These are phyloP conservation scores for Ramphastos sulfuratus DNA, from an alignment of 2,113 vertebrate species.

Conservation along the genomic window DNA sequence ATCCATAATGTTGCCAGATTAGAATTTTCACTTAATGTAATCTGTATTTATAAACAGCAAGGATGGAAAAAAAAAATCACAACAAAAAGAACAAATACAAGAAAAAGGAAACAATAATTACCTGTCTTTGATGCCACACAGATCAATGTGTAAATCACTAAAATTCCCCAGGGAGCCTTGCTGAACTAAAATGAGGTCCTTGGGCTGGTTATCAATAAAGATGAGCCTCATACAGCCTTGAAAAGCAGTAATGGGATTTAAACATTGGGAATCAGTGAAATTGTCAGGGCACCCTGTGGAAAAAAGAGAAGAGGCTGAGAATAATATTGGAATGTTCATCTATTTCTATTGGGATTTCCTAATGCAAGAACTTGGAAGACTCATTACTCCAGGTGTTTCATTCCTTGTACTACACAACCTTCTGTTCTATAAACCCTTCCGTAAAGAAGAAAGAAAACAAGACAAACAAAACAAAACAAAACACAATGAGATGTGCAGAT, in stretches of 20 bases:
- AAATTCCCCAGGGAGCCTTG: constrained; percentile 92
- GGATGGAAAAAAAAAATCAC: not conserved
- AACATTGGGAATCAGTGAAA: constrained; percentile 79
- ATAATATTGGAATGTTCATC: constrained; percentile 66
- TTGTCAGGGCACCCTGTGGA: constrained; percentile 86
- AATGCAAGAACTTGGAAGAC: constrained; percentile 38
- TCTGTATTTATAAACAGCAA: constrained; percentile 69
- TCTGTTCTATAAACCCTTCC: constrained; percentile 38
- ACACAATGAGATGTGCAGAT: not conserved
- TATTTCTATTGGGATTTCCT: constrained; percentile 65
- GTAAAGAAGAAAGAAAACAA: not conserved
- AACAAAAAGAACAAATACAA: constrained; percentile 53
- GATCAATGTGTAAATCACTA: constrained; percentile 92
- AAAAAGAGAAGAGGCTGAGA: constrained; percentile 62
- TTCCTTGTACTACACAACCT: not conserved
- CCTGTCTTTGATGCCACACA: constrained; percentile 97
- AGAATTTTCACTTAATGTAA: constrained; percentile 68
- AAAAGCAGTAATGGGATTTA: constrained; percentile 85
- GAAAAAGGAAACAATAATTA: constrained; percentile 77
- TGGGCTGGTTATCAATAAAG: constrained; percentile 91
- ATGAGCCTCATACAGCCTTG: constrained; percentile 97
- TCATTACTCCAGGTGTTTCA: constrained; percentile 62
- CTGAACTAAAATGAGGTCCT: constrained; percentile 90
- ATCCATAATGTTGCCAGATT: constrained; percentile 62
- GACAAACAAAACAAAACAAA: not conserved